These are phyloP conservation scores for Drosophila murphyi DNA, from an alignment of 1,140 invertebrate species.

Conservation along the genomic window DNA sequence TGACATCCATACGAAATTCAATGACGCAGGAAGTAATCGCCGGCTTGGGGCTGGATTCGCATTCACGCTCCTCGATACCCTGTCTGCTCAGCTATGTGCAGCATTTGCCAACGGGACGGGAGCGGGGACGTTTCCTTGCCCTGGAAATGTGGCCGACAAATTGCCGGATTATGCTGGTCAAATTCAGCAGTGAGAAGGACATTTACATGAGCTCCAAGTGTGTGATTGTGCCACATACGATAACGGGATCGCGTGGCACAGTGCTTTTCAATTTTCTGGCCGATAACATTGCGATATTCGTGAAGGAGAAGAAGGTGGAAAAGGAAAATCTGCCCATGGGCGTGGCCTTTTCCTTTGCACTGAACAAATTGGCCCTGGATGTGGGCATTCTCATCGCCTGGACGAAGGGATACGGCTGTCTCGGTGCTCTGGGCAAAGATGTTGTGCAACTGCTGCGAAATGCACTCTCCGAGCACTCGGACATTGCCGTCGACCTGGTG, in stretches of 20 bases:
- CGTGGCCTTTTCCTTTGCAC: conserved; percentile 99
- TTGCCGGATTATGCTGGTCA: conserved; percentile 98
- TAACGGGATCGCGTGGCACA: conserved; percentile 94
- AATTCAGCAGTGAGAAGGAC: conserved; percentile 90
- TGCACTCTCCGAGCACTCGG: conserved; percentile 87
- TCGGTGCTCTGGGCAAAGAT: conserved; percentile 88
- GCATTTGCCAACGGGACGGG: conserved; percentile 97
- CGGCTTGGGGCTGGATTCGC: conserved; percentile 91
- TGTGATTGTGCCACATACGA: conserved; percentile 95
- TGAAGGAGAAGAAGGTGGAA: conserved; percentile 91
- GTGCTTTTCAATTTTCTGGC: conserved; percentile 99
- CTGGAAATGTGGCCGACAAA: conserved; percentile 99
- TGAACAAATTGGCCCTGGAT: conserved; percentile 94
- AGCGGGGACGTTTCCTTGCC: conserved; percentile 97
- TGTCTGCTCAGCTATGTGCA: conserved; percentile 97
- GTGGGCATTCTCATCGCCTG: conserved; percentile 94
- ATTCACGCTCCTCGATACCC: conserved; percentile 93
- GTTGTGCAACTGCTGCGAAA: conserved; percentile 93
- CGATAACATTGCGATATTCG: conserved; percentile 95
- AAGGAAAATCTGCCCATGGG: conserved; percentile 89
- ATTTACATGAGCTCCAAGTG: conserved; percentile 98
- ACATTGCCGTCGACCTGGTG: conserved; percentile 90
- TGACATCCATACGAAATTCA: conserved; percentile 27
- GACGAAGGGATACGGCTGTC: conserved; percentile 87
- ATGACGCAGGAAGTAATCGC: conserved; percentile 87